Evolutionary conservation across 2,113 vertebrate species (phyloP).

Genomic region (Rhinichthys klamathensis): DNA sequence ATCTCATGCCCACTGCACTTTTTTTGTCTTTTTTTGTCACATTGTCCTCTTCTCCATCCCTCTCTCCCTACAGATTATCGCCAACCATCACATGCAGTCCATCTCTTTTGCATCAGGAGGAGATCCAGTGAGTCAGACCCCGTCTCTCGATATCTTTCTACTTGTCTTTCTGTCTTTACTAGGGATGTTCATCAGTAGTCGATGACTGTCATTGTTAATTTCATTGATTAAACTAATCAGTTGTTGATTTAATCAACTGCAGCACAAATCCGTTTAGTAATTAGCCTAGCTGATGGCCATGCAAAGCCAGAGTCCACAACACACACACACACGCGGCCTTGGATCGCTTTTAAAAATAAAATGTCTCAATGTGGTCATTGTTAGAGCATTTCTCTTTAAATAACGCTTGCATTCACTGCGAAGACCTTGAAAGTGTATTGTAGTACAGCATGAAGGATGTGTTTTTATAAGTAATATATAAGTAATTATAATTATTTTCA

Average conservation of each 20-base stretch:
- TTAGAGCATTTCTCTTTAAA: background rate
- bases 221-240: background rate
- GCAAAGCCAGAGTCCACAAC: background rate
- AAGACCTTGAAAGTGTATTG: background rate
- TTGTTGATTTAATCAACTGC: background rate
- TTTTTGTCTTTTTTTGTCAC: slow-evolving; percentile 11
- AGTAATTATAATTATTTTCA: background rate
- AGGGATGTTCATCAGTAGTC: background rate
- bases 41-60: slow-evolving; percentile 31
- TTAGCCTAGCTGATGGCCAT: background rate
- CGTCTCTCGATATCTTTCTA: background rate
- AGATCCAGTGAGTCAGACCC: slow-evolving; percentile 86
- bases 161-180: background rate
- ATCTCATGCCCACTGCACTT: background rate
- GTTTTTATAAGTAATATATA: background rate
- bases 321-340: background rate
- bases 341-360: background rate
- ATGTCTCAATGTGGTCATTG: background rate
- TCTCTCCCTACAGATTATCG: slow-evolving; percentile 86
- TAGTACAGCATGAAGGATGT: background rate
- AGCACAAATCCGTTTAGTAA: background rate
- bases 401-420: background rate
- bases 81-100: slow-evolving; percentile 99
- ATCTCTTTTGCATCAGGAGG: slow-evolving; percentile 98
- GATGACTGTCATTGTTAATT: background rate